Conservation (phyloP, 2,888 invertebrate species). For the Acleris laterana region DNA sequence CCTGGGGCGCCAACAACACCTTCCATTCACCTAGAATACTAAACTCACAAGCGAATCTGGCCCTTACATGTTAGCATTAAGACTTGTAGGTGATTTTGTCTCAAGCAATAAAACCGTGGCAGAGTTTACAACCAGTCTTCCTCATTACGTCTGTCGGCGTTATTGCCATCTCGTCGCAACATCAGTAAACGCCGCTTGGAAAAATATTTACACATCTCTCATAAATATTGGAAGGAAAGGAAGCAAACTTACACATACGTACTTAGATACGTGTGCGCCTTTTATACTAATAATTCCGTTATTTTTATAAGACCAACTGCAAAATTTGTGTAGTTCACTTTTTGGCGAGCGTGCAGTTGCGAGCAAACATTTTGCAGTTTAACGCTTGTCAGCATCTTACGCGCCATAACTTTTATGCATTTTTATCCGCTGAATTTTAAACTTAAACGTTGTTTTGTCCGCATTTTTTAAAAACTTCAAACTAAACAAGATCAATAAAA, state of each 20-base stretch:
- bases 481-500: too few species aligned
- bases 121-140: slow-evolving; percentile 65
- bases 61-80: slow-evolving; percentile 52
- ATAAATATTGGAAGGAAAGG: slow-evolving; percentile 60
- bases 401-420: slow-evolving; percentile 16
- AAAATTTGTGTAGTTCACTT: slow-evolving; percentile 42
- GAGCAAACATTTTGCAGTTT: slow-evolving; percentile 28
- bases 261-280: slow-evolving; percentile 52
- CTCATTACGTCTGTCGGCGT: slow-evolving; percentile 75
- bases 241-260: slow-evolving; percentile 49
- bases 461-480: too few species aligned
- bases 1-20: slow-evolving; percentile 66
- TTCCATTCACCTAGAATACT: slow-evolving; percentile 50
- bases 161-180: slow-evolving; percentile 71
- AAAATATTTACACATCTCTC: slow-evolving; percentile 74
- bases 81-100: slow-evolving; percentile 37
- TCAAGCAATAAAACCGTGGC: slow-evolving; percentile 44
- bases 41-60: slow-evolving; percentile 52
- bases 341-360: slow-evolving; percentile 7
- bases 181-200: slow-evolving; percentile 70
- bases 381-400: slow-evolving; percentile 23
- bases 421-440: slow-evolving; percentile 21
- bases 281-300: slow-evolving; percentile 56
- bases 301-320: slow-evolving; percentile 47
- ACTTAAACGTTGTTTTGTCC: not conserved